Evolutionary conservation across 2,797 vertebrate species (phyloP).

Genomic region (Limnodromus scolopaceus): DNA sequence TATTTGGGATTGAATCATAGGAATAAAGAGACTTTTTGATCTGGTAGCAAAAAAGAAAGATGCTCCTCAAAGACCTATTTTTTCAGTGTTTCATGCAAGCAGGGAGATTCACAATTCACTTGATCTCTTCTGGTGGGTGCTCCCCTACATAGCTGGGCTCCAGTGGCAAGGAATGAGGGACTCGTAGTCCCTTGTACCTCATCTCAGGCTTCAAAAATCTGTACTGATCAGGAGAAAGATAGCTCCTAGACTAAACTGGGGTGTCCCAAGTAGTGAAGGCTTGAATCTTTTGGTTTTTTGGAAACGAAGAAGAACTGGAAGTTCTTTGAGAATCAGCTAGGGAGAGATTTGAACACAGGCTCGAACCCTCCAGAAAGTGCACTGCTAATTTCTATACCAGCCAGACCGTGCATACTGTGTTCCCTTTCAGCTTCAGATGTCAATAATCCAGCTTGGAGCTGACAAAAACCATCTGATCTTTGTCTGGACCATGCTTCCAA

Average conservation of each 20-base stretch:
- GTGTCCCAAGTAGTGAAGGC: background rate
- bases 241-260: background rate
- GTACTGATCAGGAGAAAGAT: background rate
- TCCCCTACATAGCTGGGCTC: background rate
- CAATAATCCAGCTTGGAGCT: constrained; percentile 30
- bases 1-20: background rate
- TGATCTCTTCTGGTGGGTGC: background rate
- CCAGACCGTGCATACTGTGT: background rate
- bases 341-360: background rate
- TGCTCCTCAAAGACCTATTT: background rate
- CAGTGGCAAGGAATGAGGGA: background rate
- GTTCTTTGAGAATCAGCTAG: background rate
- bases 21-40: background rate
- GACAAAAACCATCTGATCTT: constrained; percentile 45
- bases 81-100: background rate
- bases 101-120: background rate
- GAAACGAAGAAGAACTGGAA: background rate
- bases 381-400: background rate
- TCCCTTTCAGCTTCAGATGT: background rate
- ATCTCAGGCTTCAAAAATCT: background rate
- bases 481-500: constrained; percentile 29
- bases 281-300: background rate
- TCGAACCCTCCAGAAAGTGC: constrained; percentile 8
- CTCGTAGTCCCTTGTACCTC: background rate
- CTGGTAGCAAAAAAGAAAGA: background rate